A percentile compares a stretch with the other conserved stretches of the same genome.
Evolutionary conservation across 2,113 vertebrate species (phyloP).

Genomic region (Tyto alba): DNA sequence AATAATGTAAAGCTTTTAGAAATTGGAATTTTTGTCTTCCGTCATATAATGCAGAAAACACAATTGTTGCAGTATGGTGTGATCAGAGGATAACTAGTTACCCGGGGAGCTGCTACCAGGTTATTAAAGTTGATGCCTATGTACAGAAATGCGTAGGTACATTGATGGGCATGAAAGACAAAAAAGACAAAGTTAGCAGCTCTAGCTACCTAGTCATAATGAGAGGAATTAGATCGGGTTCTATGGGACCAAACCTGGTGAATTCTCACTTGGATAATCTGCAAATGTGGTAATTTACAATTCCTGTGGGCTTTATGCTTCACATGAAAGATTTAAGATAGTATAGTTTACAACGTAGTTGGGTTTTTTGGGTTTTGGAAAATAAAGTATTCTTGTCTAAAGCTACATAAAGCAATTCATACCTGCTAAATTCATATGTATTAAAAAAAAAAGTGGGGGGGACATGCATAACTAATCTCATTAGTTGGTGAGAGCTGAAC

Average conservation of each 20-base stretch:
- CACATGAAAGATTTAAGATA: not conserved
- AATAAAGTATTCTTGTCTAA: not conserved
- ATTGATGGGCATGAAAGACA: not conserved
- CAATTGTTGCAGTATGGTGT: not conserved
- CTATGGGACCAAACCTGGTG: not conserved
- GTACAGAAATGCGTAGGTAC: not conserved
- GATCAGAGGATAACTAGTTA: not conserved
- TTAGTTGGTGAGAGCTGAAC: constrained; percentile 22
- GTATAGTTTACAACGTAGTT: not conserved
- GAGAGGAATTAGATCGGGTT: not conserved
- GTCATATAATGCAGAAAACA: not conserved
- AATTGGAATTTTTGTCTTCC: not conserved
- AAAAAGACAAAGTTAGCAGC: not conserved
- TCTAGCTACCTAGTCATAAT: not conserved
- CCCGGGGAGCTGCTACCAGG: not conserved
- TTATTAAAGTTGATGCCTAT: not conserved
- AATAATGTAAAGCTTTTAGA: not conserved
- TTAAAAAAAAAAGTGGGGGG: not conserved
- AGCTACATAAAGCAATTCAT: not conserved
- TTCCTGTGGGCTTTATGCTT: not conserved
- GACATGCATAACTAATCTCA: not conserved
- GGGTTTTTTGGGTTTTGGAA: not conserved
- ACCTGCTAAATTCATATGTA: not conserved
- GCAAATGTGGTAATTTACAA: not conserved
- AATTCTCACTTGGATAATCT: not conserved